These are phyloP conservation scores for Halocynthia aurantium DNA, from an alignment of 23 tunicate species.

Conservation along the genomic window DNA sequence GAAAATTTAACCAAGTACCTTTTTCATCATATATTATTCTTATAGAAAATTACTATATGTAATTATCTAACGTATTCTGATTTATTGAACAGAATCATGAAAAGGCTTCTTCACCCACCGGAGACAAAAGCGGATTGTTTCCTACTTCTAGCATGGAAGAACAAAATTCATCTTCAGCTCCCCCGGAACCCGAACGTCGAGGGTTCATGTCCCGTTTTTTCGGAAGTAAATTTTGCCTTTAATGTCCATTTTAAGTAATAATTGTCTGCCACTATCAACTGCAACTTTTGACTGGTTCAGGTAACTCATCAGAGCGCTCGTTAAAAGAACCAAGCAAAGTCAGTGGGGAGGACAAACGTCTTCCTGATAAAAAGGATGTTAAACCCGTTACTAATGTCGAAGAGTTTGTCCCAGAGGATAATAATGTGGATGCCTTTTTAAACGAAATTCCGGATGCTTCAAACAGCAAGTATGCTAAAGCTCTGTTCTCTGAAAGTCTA, in stretches of 20 bases:
- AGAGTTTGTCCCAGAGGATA: constrained; percentile 75
- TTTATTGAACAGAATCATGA: not conserved
- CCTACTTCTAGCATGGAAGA: constrained; percentile 34
- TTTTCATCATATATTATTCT: not conserved
- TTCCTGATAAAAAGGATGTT: not conserved
- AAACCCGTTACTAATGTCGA: constrained; percentile 35
- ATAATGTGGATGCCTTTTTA: constrained; percentile 47
- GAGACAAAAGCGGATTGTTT: constrained; percentile 15
- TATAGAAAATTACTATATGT: not conserved
- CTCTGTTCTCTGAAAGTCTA: not conserved
- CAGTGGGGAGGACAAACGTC: too few relatives aligned
- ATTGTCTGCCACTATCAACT: too few relatives aligned
- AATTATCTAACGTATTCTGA: not conserved
- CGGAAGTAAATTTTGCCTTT: constrained; percentile 14
- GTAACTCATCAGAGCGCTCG: too few relatives aligned
- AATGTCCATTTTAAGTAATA: not conserved
- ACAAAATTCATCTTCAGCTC: constrained; percentile 11
- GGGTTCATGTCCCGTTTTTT: constrained; percentile 74
- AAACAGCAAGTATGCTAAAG: not conserved
- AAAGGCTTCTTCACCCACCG: not conserved
- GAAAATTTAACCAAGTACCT: not conserved
- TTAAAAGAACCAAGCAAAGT: too few relatives aligned
- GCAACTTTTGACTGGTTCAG: too few relatives aligned
- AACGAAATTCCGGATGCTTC: constrained; percentile 30
- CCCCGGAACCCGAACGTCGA: constrained; percentile 31